These are phyloP conservation scores for Leptothorax acervorum DNA, from an alignment of 2,888 invertebrate species.

Conservation along the genomic window DNA sequence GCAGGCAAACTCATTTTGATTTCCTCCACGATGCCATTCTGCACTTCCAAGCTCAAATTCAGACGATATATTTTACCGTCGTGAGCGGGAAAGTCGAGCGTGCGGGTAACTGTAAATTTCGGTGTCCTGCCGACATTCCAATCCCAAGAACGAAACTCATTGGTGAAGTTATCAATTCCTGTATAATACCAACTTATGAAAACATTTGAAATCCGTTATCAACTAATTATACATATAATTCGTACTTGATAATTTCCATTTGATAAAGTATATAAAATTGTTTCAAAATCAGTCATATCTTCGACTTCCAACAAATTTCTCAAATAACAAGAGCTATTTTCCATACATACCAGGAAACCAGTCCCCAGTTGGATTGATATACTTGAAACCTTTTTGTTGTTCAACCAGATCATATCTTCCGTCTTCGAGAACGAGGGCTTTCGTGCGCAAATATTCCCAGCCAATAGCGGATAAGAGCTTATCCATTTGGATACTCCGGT, in stretches of 20 bases:
- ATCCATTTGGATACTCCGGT: constrained; percentile 90
- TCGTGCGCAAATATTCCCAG: constrained; percentile 93
- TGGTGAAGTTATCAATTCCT: constrained; percentile 91
- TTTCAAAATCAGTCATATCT: neutral
- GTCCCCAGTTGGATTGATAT: constrained; percentile 94
- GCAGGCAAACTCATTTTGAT: constrained; percentile 89
- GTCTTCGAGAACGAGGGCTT: constrained; percentile 89
- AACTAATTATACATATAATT: neutral
- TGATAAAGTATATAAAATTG: neutral
- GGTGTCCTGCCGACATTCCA: constrained; percentile 97
- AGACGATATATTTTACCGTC: constrained; percentile 85
- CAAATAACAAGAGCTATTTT: neutral
- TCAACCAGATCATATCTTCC: constrained; percentile 91
- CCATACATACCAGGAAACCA: constrained; percentile 92
- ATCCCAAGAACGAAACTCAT: constrained; percentile 92
- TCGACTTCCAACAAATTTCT: neutral
- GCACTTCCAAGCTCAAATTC: constrained; percentile 89
- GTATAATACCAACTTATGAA: constrained; percentile 65
- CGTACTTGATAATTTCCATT: neutral
- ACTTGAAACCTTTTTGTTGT: constrained; percentile 94
- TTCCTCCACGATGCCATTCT: constrained; percentile 89
- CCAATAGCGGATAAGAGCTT: constrained; percentile 93
- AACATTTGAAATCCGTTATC: neutral
- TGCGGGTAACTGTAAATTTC: constrained; percentile 91
- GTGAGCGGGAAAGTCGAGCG: constrained; percentile 87